These are phyloP conservation scores for Lerista edwardsae DNA, from an alignment of 2,797 vertebrate genomes.

Conservation along the genomic window DNA sequence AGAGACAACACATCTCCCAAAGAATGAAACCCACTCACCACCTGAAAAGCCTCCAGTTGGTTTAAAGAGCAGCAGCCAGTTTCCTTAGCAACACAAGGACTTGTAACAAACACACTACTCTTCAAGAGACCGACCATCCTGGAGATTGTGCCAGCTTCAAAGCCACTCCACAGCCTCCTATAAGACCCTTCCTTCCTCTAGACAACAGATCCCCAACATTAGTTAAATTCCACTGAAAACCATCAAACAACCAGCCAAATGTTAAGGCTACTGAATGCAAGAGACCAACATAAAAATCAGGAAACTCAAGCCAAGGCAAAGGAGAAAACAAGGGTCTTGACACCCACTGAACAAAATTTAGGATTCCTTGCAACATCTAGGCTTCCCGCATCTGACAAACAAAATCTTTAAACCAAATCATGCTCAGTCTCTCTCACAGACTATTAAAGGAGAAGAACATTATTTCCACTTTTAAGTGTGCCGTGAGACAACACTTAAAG, in stretches of 20 bases:
- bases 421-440: not conserved
- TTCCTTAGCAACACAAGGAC: conserved; percentile 28
- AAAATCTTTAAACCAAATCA: not conserved
- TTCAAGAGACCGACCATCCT: not conserved
- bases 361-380: not conserved
- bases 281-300: not conserved
- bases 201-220: not conserved
- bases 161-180: conserved; percentile 1
- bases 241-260: not conserved
- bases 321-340: not conserved
- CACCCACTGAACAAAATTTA: not conserved
- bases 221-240: not conserved
- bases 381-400: not conserved
- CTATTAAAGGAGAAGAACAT: not conserved
- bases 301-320: not conserved
- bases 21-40: conserved; percentile 25
- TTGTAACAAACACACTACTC: not conserved
- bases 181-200: not conserved
- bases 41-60: not conserved
- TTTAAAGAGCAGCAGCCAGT: conserved; percentile 36
- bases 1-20: not conserved
- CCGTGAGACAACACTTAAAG: not conserved
- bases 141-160: not conserved
- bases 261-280: not conserved
- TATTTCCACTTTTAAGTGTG: conserved; percentile 8